These are phyloP conservation scores for Pogoniulus pusillus DNA, from an alignment of 2,797 vertebrate genomes.

Conservation along the genomic window DNA sequence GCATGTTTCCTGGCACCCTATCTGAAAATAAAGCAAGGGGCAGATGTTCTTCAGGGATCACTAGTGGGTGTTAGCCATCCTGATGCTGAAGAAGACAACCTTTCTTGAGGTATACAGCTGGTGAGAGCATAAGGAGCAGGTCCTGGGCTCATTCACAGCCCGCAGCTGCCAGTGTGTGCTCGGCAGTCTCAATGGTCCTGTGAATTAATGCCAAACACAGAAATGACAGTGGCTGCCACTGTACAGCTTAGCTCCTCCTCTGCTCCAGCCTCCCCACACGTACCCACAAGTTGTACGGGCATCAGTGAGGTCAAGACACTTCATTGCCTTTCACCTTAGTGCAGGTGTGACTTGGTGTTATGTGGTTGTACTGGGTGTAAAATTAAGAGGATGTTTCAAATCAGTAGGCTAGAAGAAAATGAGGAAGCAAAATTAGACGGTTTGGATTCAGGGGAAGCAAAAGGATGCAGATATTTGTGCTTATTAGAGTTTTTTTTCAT, in stretches of 20 bases:
- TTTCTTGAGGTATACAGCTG: not conserved
- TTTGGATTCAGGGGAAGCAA: conserved; percentile 5
- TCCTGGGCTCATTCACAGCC: not conserved
- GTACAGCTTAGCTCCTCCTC: not conserved
- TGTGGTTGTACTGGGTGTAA: not conserved
- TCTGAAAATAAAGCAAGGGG: not conserved
- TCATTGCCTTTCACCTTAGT: not conserved
- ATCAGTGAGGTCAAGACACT: not conserved
- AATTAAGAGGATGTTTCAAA: not conserved
- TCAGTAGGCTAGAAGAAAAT: not conserved
- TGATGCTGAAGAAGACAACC: not conserved
- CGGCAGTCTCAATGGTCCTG: not conserved
- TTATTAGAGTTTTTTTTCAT: not conserved
- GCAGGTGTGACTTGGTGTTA: not conserved
- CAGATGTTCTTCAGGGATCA: not conserved
- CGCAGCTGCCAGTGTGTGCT: accelerated
- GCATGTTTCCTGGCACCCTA: not conserved
- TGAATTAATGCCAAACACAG: not conserved
- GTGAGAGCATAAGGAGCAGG: not conserved
- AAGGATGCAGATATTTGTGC: not conserved
- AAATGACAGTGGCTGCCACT: not conserved
- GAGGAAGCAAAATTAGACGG: not conserved
- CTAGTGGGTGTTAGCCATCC: not conserved
- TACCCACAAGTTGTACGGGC: accelerated
- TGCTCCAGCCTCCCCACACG: not conserved